Evolutionary conservation across 2,888 invertebrate genomes (phyloP), one percentile per base, ranked within the genome.

Genomic region (Acleris cristana): DNA sequence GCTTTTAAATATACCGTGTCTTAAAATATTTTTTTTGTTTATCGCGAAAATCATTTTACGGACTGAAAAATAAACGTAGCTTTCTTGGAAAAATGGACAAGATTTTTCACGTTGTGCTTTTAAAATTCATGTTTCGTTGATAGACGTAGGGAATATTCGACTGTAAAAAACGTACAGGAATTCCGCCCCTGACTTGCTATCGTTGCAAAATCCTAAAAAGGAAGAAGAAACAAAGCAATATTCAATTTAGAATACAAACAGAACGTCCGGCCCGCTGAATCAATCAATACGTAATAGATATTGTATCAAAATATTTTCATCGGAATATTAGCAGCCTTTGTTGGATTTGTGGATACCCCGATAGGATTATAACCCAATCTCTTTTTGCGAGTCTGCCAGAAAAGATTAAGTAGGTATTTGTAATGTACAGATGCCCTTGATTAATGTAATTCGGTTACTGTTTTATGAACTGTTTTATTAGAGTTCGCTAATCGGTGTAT

Each of bases 341-440:
- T 79, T 73, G 75, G 76, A 78, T 80, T 76, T 78, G 74, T 76
- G 77, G 82, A 85, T 83, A 84, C 81, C 83, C 77, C 74, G 76
- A 75, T 75, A 79, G 84, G 84, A 86, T 86, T 86, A 85, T 83
- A 82, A 79, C 78, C 77, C 80, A 84, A 86, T 84, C 83, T 85
- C 82, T 83, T 86, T 84, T 84, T 83, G 85, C 83, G 82, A 79
- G 79, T 78, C 75, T 80, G 79, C 81, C 82, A 81, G 79, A 83
- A 82, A 78, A 83, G 80, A 84, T 83, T 81, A 67, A 67, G 62
- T 67, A 58, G 53, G 66, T 62, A 62, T 67, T 62, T 62, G 57
- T 66, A 53, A 66, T 62, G 62, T 67, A 67, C 66, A 52, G 56
- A 49, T 34, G 45, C 48, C 53, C 55, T 63, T 69, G 69, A 65